phyloP scores from a whole-genome alignment of 1,140 invertebrate species.

The Nebria ingens region DNA sequence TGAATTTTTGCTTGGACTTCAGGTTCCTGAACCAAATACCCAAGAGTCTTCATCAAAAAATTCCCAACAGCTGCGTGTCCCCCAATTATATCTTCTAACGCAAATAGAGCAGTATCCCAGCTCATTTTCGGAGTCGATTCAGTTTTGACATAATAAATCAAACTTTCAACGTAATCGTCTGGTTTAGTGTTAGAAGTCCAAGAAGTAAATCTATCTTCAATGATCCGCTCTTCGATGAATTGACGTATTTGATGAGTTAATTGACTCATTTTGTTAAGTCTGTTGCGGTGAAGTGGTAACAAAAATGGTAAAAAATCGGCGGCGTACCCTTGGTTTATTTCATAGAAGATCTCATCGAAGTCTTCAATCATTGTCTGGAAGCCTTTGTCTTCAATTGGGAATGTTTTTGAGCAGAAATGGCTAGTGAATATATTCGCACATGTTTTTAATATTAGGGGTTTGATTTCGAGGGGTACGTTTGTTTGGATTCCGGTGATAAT shows the following conservation, averaged over 20 bases:
- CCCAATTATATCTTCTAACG: slow-evolving; percentile 74
- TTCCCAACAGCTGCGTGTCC: slow-evolving; percentile 83
- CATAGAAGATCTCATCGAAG: slow-evolving; percentile 80
- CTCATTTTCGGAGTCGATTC: slow-evolving; percentile 42
- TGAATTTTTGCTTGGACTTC: slow-evolving; percentile 55
- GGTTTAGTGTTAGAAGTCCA: slow-evolving; percentile 41
- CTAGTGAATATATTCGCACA: slow-evolving; percentile 72
- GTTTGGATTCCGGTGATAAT: slow-evolving; percentile 22
- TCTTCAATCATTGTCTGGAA: slow-evolving; percentile 52
- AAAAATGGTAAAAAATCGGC: slow-evolving; percentile 79
- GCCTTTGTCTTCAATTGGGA: slow-evolving; percentile 47
- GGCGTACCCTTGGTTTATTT: slow-evolving; percentile 79
- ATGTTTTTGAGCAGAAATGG: slow-evolving; percentile 69
- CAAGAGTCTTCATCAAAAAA: slow-evolving; percentile 49
- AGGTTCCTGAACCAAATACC: slow-evolving; percentile 33
- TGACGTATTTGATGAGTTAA: slow-evolving; percentile 56
- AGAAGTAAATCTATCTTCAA: slow-evolving; percentile 44
- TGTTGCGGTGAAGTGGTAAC: slow-evolving; percentile 53
- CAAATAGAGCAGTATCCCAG: slow-evolving; percentile 58
- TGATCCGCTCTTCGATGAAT: slow-evolving; percentile 61
- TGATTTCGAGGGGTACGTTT: slow-evolving; percentile 38
- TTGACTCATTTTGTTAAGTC: slow-evolving; percentile 51
- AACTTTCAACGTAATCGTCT: slow-evolving; percentile 61
- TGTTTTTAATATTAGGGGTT: slow-evolving; percentile 49
- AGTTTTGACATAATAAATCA: slow-evolving; percentile 48